Conservation (phyloP, 1,140 invertebrate genomes). For the Drosophila lini region DNA sequence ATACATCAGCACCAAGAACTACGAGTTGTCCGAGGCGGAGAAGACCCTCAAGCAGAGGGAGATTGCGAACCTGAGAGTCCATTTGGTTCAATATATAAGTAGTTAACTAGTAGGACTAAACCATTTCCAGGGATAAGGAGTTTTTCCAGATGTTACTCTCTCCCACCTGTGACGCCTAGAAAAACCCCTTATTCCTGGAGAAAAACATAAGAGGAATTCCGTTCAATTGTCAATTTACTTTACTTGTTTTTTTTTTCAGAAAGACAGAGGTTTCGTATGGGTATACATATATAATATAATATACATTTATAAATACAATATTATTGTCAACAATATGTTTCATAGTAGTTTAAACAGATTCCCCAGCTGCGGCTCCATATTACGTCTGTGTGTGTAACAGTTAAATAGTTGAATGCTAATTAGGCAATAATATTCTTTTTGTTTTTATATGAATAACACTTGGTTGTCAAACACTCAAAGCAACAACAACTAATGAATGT, state of each 20-base stretch:
- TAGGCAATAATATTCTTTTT: slow-evolving; percentile 49
- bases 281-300: slow-evolving; percentile 66
- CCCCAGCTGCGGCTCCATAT: slow-evolving; percentile 59
- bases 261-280: slow-evolving; percentile 45
- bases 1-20: slow-evolving; percentile 64
- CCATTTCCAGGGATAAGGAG: slow-evolving; percentile 7
- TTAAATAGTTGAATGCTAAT: slow-evolving; percentile 60
- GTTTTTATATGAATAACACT: slow-evolving; percentile 41
- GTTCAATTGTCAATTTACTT: slow-evolving; percentile 8
- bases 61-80: slow-evolving; percentile 32
- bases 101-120: not conserved
- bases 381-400: slow-evolving; percentile 62
- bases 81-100: slow-evolving; percentile 36
- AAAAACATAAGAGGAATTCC: not conserved
- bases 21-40: slow-evolving; percentile 52
- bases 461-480: slow-evolving; percentile 62
- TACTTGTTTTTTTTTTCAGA: slow-evolving; percentile 30
- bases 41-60: slow-evolving; percentile 46
- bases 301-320: slow-evolving; percentile 77
- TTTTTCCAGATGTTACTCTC: not conserved
- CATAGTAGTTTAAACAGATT: slow-evolving; percentile 58
- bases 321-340: slow-evolving; percentile 82
- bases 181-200: slow-evolving; percentile 8
- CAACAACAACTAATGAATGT: slow-evolving; percentile 64
- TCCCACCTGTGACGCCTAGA: not conserved